Conservation (phyloP, 2,113 vertebrate species). For the Alosa alosa region DNA sequence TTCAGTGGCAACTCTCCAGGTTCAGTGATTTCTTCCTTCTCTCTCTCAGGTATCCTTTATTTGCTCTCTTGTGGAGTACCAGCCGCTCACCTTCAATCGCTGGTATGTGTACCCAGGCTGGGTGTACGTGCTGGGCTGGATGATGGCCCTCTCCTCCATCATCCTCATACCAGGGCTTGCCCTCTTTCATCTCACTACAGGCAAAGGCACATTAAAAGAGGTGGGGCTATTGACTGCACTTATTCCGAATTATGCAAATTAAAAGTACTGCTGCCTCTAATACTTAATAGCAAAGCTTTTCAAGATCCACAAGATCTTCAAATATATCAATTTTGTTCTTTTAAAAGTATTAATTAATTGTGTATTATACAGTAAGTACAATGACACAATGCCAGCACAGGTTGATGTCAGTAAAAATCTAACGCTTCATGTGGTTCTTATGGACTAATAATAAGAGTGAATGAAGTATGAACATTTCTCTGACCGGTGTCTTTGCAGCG, state of each 20-base stretch:
- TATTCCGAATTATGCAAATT: not conserved
- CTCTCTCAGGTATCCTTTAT: slow-evolving; percentile 57
- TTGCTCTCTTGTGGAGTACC: slow-evolving; percentile 62
- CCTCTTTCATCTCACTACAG: slow-evolving; percentile 51
- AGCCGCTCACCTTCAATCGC: slow-evolving; percentile 63
- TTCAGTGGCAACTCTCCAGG: too few relatives aligned
- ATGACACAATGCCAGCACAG: not conserved
- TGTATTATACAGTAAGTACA: too few relatives aligned
- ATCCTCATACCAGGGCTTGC: slow-evolving; percentile 56
- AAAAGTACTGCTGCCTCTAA: not conserved
- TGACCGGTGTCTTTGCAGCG: not conserved
- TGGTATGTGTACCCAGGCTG: slow-evolving; percentile 65
- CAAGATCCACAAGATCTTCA: not conserved
- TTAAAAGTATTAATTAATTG: not conserved
- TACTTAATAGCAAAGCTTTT: not conserved
- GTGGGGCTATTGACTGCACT: not conserved
- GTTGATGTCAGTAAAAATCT: not conserved
- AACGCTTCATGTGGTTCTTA: too few relatives aligned
- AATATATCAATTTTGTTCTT: not conserved
- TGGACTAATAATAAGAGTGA: not conserved
- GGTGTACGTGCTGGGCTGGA: slow-evolving; percentile 63
- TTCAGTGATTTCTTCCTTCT: not conserved
- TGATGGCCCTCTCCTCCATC: slow-evolving; percentile 64
- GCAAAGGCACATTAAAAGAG: slow-evolving; percentile 49
- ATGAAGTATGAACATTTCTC: not conserved